phyloP scores from a whole-genome alignment of 2,797 vertebrate genomes.

The Euphonia xanthogaster region DNA sequence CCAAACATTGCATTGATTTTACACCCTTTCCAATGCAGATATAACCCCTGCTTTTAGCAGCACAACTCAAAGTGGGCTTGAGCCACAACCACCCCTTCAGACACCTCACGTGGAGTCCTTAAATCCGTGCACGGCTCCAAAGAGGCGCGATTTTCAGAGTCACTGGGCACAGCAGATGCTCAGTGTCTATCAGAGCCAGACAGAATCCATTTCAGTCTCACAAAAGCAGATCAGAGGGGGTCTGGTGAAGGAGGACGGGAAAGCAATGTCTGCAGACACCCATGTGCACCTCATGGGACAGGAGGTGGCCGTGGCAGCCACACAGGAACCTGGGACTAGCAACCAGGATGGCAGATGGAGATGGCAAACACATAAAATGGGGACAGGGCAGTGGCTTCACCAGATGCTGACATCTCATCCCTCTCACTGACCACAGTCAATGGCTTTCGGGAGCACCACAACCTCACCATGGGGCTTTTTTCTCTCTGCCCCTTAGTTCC shows the following conservation, averaged over 20 bases:
- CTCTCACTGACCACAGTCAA: accelerated
- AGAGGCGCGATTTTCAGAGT: not conserved
- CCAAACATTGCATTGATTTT: constrained; percentile 14
- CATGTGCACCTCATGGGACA: not conserved
- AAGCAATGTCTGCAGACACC: not conserved
- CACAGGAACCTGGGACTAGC: accelerated
- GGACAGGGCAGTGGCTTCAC: not conserved
- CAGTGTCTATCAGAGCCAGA: not conserved
- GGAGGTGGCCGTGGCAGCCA: not conserved
- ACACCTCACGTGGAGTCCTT: not conserved
- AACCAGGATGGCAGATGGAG: not conserved
- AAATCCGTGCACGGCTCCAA: not conserved
- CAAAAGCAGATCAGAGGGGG: not conserved
- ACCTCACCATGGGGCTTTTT: not conserved
- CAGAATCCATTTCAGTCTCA: not conserved
- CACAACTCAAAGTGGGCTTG: not conserved
- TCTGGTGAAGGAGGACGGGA: not conserved
- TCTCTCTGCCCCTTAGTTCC: not conserved
- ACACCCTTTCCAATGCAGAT: not conserved
- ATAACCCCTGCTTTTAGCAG: not conserved
- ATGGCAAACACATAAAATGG: accelerated
- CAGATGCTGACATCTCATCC: not conserved
- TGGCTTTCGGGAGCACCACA: accelerated
- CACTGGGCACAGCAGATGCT: constrained; percentile 48
- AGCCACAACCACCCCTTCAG: not conserved